Base-by-base conservation (phyloP, 2,888 invertebrate genomes). In the Phyllotreta striolata region DNA sequence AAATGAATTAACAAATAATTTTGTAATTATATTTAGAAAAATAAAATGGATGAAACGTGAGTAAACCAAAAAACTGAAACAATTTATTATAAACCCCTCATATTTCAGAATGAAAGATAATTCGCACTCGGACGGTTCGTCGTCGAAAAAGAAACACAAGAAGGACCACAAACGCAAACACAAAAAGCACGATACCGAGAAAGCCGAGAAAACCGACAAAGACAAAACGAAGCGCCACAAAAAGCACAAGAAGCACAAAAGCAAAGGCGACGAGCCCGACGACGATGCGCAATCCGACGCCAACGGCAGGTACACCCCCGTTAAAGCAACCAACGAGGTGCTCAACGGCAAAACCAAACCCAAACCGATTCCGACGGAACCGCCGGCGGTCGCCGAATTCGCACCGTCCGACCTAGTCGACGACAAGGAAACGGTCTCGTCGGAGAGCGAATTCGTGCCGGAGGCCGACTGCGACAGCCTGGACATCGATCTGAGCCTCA, bases 391-490 rank as follows among this genome's bases (percentile, higher is more conserved):
- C 58, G 85, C 84, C 14, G 82, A 84, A 56, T 83, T 82, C 75
- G 82, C 86, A 40, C 80, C 83, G 3, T 80, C 82, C 66, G 85
- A 67, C 74, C 80, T 77, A 76, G 46, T 41, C 37, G 61, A 60
- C 7, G 44, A 40, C 4, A 51, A 14, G 72, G 89, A 89, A 77
- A 84, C 88, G 12, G 86, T 89, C 67, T 89, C 89, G n/a, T 90
- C 89, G 0, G 89, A 88, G 52, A 86, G 87, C 72, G 88, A 87
- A 73, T 82, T 80, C 64, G 81, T 81, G 55, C 85, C 86, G 55
- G 86, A 86, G 73, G 85, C 84, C 55, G 89, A 90, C 76, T 88
- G 87, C 72, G 88, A 86, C 10, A 90, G 89, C 76, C 89, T 90
- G 37, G 91, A 91, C 71, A 85, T 86, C 37, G 85, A 87, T 68